Percentiles rank a stretch among this genome's conserved stretches.
Conservation (phyloP, 2,797 vertebrate genomes). For the Kryptopterus vitreolus region DNA sequence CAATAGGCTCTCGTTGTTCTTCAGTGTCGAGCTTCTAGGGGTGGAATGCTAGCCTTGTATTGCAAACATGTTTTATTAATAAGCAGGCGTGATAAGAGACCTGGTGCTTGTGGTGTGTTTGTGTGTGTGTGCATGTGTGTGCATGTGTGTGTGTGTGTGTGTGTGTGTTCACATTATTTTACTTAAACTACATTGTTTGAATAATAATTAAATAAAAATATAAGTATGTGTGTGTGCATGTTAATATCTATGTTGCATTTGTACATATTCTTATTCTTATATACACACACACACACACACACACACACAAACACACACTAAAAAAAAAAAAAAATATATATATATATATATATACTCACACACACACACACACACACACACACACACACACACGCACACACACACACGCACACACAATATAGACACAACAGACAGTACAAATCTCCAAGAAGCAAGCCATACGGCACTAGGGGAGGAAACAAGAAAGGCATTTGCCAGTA, state of each 20-base stretch:
- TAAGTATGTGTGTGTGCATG: background rate
- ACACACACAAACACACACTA: no score
- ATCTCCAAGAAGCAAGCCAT: background rate
- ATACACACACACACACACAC: background rate
- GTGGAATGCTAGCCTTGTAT: background rate
- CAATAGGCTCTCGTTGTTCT: background rate
- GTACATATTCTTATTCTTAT: background rate
- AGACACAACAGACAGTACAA: background rate
- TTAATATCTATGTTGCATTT: background rate
- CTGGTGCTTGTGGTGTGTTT: background rate
- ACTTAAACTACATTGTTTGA: background rate
- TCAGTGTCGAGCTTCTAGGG: background rate
- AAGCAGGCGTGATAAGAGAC: background rate
- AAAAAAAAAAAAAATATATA: no score
- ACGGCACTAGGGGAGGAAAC: background rate
- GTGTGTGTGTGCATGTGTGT: no score
- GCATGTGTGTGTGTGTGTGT: no score
- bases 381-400: no score
- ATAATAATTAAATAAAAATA: background rate
- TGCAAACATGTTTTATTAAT: constrained; percentile 1
- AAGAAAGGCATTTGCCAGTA: background rate
- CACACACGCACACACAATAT: background rate
- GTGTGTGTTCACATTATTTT: background rate
- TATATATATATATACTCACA: no score
- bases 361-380: no score